These are phyloP conservation scores for Choloepus didactylus DNA, from an alignment of 2,797 vertebrate species.

Conservation along the genomic window DNA sequence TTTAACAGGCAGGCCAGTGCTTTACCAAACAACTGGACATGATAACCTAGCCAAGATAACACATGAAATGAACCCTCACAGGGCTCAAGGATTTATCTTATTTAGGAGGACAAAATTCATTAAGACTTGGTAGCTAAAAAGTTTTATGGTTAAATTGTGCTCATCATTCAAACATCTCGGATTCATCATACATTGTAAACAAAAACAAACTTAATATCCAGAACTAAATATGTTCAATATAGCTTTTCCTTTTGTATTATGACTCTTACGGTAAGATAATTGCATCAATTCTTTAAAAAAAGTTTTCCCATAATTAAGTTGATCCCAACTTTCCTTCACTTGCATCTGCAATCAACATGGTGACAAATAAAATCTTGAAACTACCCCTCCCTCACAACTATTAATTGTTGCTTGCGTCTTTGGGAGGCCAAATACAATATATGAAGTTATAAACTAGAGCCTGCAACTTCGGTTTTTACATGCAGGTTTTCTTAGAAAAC, in stretches of 20 bases:
- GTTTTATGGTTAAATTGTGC: neutral
- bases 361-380: neutral
- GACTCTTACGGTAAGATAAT: neutral
- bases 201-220: slow-evolving; percentile 17
- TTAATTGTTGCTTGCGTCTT: neutral
- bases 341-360: neutral
- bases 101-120: neutral
- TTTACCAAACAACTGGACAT: too few species aligned
- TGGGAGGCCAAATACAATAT: neutral
- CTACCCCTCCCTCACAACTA: neutral
- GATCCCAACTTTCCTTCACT: neutral
- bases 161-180: neutral
- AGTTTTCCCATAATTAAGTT: neutral
- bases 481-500: neutral
- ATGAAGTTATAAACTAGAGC: neutral
- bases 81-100: neutral
- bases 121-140: neutral
- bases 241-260: neutral
- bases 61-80: too few species aligned
- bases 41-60: too few species aligned
- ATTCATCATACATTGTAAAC: neutral
- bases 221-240: neutral
- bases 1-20: too few species aligned
- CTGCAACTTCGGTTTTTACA: neutral
- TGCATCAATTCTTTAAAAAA: neutral